These are phyloP conservation scores for Bucco capensis DNA, from an alignment of 2,113 vertebrate genomes.

Conservation along the genomic window DNA sequence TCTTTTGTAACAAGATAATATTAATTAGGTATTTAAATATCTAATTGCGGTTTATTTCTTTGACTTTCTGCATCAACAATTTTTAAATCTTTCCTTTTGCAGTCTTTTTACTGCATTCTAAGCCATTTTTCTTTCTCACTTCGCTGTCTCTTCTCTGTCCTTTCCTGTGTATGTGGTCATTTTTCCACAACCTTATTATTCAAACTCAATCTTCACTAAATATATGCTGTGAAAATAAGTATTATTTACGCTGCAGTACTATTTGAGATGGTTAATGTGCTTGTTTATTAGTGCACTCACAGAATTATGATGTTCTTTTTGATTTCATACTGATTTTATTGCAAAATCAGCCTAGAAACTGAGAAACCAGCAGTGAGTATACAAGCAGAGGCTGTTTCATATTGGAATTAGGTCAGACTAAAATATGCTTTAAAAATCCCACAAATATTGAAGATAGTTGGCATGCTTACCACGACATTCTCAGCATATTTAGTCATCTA, in stretches of 20 bases:
- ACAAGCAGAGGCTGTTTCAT: not conserved
- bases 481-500: not conserved
- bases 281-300: not conserved
- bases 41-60: slow-evolving; percentile 45
- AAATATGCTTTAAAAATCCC: not conserved
- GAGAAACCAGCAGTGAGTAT: not conserved
- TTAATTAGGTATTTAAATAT: slow-evolving; percentile 57
- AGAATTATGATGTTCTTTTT: not conserved
- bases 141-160: not conserved
- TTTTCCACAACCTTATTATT: not conserved
- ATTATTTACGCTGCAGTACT: not conserved
- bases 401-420: not conserved
- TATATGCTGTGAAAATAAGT: not conserved
- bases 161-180: not conserved
- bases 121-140: not conserved
- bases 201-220: not conserved
- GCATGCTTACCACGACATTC: not conserved
- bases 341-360: not conserved
- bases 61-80: not conserved
- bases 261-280: not conserved
- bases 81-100: slow-evolving; percentile 1
- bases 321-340: not conserved
- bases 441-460: not conserved
- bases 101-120: not conserved
- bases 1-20: slow-evolving; percentile 57